Evolutionary conservation across 1,140 invertebrate species (phyloP).

Genomic region (Odontomachus brunneus): DNA sequence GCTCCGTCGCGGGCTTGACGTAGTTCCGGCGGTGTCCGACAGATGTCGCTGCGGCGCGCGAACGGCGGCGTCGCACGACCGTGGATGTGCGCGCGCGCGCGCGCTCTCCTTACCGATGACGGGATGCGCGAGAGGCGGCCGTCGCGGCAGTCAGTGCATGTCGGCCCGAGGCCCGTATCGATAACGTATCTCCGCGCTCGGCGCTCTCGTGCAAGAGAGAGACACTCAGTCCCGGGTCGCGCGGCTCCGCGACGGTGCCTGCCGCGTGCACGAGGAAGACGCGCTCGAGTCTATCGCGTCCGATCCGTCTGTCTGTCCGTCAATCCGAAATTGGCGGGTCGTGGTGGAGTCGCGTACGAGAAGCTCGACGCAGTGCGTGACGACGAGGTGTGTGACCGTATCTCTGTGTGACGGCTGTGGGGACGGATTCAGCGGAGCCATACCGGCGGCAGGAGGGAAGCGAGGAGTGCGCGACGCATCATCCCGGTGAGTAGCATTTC

Average conservation of each 20-base stretch:
- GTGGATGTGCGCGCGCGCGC: slow-evolving; percentile 63
- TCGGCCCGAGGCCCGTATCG: slow-evolving; percentile 75
- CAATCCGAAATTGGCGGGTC: slow-evolving; percentile 12
- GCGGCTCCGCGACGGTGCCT: slow-evolving; percentile 27
- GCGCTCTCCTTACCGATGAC: slow-evolving; percentile 28
- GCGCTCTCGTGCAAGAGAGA: slow-evolving; percentile 5
- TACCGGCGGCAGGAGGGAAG: no score
- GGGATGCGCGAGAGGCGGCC: slow-evolving; percentile 64
- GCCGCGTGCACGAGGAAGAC: slow-evolving; percentile 40
- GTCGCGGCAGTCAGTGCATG: slow-evolving; percentile 76
- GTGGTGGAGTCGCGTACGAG: slow-evolving; percentile 34
- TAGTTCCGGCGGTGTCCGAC: not conserved
- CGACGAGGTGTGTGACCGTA: slow-evolving; percentile 38
- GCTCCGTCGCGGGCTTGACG: no score
- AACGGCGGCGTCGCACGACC: slow-evolving; percentile 40
- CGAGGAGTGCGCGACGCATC: no score
- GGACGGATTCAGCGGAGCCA: no score
- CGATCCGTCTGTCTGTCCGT: not conserved
- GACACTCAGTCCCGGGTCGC: slow-evolving; percentile 20
- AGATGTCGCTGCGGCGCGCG: not conserved
- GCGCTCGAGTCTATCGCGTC: slow-evolving; percentile 7
- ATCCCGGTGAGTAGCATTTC: no score
- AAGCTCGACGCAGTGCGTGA: slow-evolving; percentile 3
- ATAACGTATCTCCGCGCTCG: slow-evolving; percentile 66
- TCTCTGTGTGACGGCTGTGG: not conserved